A percentile compares a stretch with the other conserved stretches of the same genome.
Evolutionary conservation across 2,888 invertebrate species (phyloP).

Genomic region (Mamestra brassicae): DNA sequence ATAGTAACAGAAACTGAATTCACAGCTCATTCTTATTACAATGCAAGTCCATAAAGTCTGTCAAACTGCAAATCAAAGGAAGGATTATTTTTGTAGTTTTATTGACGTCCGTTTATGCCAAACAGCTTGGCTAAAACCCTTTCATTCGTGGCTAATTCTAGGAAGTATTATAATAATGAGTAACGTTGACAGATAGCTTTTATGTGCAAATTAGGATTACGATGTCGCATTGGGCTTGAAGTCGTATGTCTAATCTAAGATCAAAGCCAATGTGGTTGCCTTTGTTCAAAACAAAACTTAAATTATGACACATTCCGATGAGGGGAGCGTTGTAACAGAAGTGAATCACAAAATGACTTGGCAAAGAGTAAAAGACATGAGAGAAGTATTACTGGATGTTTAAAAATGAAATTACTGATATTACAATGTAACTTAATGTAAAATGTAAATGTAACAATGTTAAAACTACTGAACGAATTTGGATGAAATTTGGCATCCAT

Average conservation of each 20-base stretch:
- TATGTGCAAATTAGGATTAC: conserved; percentile 9
- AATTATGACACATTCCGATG: neutral
- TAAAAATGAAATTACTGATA: conserved; percentile 7
- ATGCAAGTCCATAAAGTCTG: neutral
- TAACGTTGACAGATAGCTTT: neutral
- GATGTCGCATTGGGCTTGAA: neutral
- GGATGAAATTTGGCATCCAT: too few species aligned
- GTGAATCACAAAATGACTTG: neutral
- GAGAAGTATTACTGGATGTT: neutral
- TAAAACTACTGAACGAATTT: too few species aligned
- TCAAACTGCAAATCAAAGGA: neutral
- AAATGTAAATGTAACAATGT: too few species aligned
- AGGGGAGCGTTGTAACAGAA: neutral
- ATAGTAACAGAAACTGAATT: neutral
- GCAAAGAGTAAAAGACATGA: neutral
- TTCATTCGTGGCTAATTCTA: neutral
- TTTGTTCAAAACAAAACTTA: neutral
- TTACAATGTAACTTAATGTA: neutral
- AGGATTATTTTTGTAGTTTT: neutral
- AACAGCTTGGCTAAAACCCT: neutral
- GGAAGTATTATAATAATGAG: neutral
- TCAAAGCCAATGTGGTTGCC: neutral
- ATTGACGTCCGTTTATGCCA: neutral
- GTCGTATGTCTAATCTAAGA: conserved; percentile 3
- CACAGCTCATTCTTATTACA: neutral